Evolutionary conservation across 1,140 invertebrate genomes (phyloP), one percentile per base, ranked within the genome.

Genomic region (Papilio xuthus): DNA sequence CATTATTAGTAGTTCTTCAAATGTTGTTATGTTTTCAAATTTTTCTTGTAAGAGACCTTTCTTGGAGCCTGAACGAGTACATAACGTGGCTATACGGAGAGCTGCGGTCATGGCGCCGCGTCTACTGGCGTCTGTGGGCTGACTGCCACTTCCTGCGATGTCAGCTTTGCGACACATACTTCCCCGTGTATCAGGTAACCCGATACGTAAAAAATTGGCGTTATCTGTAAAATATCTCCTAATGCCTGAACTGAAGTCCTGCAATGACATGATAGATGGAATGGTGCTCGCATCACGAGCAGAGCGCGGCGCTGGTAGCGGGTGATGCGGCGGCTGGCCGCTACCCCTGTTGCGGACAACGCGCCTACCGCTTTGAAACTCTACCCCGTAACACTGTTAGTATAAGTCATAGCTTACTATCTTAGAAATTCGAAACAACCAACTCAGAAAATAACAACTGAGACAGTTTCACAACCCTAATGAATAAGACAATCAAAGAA

Each of bases 91-190:
- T 98, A 23, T 96, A 97, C 85, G 95, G 95, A 10, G 96, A 97
- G 82, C 93, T 98, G 47, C 97, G 97, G 80, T 96, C 96, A 0
- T 99, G 98, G 98, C 94, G 97, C 0, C 97, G 96, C 87, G 97
- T 98, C 0, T 99, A 99, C 92, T 99, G 98, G 98, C 95, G 97
- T 74, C 91, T 99, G 13, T 99, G 98, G 98, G 97, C 97, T 0
- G 96, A 97, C 85, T 96, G 96, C 80, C 97, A 98, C 91, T 98
- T 97, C 91, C 90, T 98, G 10, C 96, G 95, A 75, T 98, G 97
- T 84, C 95, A 95, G 44, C 95, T 95, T 0, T 98, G 97, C 84
- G 96, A 96, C 82, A 95, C 94, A 23, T 96, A 96, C 86, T 98
- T 98, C 88, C 96, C 97, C 0, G 95, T 96, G 0, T 95, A 96